Evolutionary conservation across 2,797 vertebrate species (phyloP), one percentile per base, ranked within the genome.

Genomic region (Ctenochaetus hawaiiensis): DNA sequence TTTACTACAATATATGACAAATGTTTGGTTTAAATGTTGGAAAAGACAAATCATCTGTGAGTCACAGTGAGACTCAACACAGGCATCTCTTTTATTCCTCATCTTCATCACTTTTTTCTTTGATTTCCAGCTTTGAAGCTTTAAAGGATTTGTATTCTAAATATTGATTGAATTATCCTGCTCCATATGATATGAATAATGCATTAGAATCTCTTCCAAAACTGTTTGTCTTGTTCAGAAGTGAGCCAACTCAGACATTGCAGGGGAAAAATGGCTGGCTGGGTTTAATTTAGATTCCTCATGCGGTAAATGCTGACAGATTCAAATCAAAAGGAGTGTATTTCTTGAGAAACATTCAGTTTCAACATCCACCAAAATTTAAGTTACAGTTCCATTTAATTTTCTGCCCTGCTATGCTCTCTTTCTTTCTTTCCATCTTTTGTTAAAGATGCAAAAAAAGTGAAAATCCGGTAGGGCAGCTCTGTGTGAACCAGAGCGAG

Each of bases 361-460:
- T 67, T 37, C 20, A 65, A 18, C 22, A 44, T 49, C 7, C 23
- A 30, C 23, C 34, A 58, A 22, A 22, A 22, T 17, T 34, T 52
- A 5, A 2, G 11, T 45, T 20, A 7, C 4, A 1, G 34, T 43
- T 16, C 22, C 16, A 30, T 51, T 18, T 39, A 16, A 71, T 71
- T 77, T 39, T 45, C 18, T 70, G 34, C 72, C 48, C 45, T 67
- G 20, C 14, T 68, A 30, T 67, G n/a, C 3, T 72, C 73, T 51
- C 18, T 58, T 77, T 18, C 9, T 73, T 77, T 18, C 9, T 71
- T 86, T 30, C 70, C 44, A 37, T 44, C 11, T 41, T 9, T 41
- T 41, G 8, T 41, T 41, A 41, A 68, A 97, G 96, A 76, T 92
- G 91, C 11, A 95, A 96, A 93, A 95, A 91, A 20, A 95, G 94